phyloP scores from a whole-genome alignment of 2,113 vertebrate genomes.

The Phalacrocorax brasilianus region DNA sequence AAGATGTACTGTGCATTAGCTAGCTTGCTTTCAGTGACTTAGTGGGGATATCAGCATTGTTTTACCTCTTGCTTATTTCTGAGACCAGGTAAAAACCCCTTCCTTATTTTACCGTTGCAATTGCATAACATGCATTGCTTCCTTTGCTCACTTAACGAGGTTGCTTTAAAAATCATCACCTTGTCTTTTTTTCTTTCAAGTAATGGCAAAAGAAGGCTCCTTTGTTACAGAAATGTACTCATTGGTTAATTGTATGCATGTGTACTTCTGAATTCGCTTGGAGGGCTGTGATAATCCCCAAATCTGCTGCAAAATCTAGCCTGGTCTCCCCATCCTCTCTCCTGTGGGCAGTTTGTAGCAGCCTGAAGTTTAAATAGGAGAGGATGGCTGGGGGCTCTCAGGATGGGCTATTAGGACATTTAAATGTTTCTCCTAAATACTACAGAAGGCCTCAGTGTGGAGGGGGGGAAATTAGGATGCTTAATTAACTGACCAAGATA shows the following conservation, averaged over 20 bases:
- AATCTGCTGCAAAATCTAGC: background rate
- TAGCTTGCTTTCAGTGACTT: background rate
- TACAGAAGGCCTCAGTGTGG: background rate
- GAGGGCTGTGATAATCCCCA: background rate
- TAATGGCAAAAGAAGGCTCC: background rate
- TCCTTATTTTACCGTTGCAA: background rate
- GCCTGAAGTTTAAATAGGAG: background rate
- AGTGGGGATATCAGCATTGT: background rate
- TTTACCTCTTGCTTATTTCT: background rate
- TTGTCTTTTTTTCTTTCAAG: background rate
- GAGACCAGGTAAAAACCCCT: background rate
- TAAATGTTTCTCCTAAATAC: background rate
- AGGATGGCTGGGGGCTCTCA: background rate
- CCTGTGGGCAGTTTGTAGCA: background rate
- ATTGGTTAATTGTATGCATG: background rate
- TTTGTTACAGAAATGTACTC: background rate
- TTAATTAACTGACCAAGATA: constrained; percentile 7
- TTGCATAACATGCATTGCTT: background rate
- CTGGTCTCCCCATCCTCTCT: background rate
- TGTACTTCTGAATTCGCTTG: background rate
- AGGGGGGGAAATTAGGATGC: background rate
- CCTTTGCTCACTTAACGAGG: background rate
- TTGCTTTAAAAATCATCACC: background rate
- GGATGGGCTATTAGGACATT: background rate
- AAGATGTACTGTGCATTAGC: rapidly evolving